Base-by-base conservation (phyloP, 2,113 vertebrate genomes). In the Melospiza melodia region DNA sequence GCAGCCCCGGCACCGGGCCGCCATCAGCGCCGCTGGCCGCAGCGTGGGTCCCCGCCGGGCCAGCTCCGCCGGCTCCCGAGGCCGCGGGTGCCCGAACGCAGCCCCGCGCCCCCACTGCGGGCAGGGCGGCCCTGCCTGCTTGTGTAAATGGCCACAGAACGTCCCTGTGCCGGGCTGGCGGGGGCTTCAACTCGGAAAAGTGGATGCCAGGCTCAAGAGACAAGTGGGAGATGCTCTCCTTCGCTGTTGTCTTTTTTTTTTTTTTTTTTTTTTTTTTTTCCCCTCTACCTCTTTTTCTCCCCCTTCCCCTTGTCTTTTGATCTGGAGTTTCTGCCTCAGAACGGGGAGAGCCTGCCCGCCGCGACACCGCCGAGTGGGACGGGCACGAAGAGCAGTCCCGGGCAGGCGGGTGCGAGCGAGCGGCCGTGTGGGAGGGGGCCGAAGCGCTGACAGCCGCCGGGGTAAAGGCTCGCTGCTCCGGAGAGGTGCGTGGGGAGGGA, bases 351-450 rank as follows among this genome's bases (percentile, higher is more conserved):
- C 5, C 72, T 14, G 30, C 61, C 74, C 8, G 52, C 88, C 86
- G 59, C 57, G 59, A 46, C 68, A 17, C 22, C 15, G 39, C 46
- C 15, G 63, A 83, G 68, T 75, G 67, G 21, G 69, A 48, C 25
- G 75, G 92, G 85, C 87, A 84, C 44, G 83, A 37, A 21, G 89
- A 87, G 83, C 58, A 12, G 6, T 20, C 5, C 5, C 9, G 46
- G 87, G 69, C 84, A 37, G 19, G 44, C 44, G 30, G 8, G 61
- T n/a, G 84, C 69, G 19, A 28, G 84, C 69, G 19, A 28, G 62
- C 31, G 54, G 71, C 87, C n/a, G 84, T 35, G 89, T 44, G 83
- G 89, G 72, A 90, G 79, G 90, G 84, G 87, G 87, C 71, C 80
- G 65, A 1, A 30, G 66, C 48, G n/a, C 89, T 19, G 33, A n/a